Base-by-base conservation (phyloP, 1,140 invertebrate species). In the Brachionus plicatilis region DNA sequence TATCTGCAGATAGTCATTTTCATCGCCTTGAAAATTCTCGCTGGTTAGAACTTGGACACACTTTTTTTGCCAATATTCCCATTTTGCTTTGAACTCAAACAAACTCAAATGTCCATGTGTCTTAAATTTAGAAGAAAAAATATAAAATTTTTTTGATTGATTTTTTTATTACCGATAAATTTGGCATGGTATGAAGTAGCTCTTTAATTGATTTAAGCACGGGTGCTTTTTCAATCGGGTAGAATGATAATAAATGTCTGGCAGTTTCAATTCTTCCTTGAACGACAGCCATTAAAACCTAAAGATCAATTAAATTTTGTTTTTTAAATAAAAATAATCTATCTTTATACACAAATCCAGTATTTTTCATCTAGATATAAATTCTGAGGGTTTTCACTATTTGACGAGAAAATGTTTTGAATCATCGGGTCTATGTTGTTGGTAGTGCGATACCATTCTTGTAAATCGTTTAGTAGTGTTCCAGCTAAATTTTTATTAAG, bases 61-160 rank as follows among this genome's bases (percentile, higher is more conserved):
- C 37, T 45, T 60, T 41, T 65, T 82, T 68, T 82, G 79, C 79
- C 79, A 82, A 37, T 82, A 82, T 27, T 82, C 79, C 79, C 79
- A 82, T 65, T 82, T 82, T 12, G 79, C 50, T 68, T 82, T 82
- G 53, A 82, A 82, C 47, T 82, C 79, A 45, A 82, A 82, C 14
- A 82, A 65, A 60, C 50, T 45, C 20, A 82, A 82, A 11, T 82
- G 79, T n/a, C 11, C n/a, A 60, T 45, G 29, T 9, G 79, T 47
- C 79, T 82, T 1, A 43, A 29, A 50, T 12, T 20, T n/a, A n/a
- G n/a, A 20, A 43, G 8, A 5, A 17, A 53, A 53, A 20, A 79
- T 11, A 50, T 50, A 45, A 45, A 17, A 56, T 17, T 29, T 53
- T 80, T 12, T 43, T 60, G 3, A 56, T 37, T n/a, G 9, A 7